These are phyloP conservation scores for Meles meles DNA, from an alignment of 2,113 vertebrate species.

Conservation along the genomic window DNA sequence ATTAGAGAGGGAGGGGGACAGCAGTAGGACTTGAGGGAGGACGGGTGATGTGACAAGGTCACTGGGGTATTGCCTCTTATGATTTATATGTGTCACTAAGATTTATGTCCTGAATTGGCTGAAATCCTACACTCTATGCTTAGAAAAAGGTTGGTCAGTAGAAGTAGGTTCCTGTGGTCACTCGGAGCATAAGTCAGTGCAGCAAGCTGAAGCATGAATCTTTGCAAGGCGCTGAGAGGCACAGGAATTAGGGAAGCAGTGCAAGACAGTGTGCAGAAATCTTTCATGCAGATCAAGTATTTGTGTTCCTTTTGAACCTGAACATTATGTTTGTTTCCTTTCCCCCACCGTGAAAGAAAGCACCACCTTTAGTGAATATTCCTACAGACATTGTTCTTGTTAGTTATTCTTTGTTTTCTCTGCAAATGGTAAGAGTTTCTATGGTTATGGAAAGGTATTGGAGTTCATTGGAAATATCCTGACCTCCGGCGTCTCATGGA, in stretches of 20 bases:
- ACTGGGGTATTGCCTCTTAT: not conserved
- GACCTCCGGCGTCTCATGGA: not conserved
- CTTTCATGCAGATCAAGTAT: not conserved
- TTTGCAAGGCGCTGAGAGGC: not conserved
- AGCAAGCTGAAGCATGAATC: not conserved
- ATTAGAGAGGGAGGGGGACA: not conserved
- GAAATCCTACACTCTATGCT: not conserved
- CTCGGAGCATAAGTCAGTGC: not conserved
- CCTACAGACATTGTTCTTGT: not conserved
- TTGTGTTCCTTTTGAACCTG: not conserved
- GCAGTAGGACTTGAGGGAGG: not conserved
- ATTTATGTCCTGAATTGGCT: not conserved
- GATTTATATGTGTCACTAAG: not conserved
- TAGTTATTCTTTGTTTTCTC: not conserved
- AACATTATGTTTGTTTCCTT: not conserved
- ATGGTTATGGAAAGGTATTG: not conserved
- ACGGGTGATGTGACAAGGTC: not conserved
- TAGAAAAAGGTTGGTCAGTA: not conserved
- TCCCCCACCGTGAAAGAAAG: not conserved
- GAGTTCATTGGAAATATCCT: not conserved
- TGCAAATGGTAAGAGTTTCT: not conserved
- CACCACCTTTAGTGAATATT: not conserved
- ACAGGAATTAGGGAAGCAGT: not conserved
- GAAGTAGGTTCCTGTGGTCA: not conserved
- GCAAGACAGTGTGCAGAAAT: not conserved